Evolutionary conservation across 2,797 vertebrate genomes (phyloP).

Genomic region (Phalanger gymnotis): DNA sequence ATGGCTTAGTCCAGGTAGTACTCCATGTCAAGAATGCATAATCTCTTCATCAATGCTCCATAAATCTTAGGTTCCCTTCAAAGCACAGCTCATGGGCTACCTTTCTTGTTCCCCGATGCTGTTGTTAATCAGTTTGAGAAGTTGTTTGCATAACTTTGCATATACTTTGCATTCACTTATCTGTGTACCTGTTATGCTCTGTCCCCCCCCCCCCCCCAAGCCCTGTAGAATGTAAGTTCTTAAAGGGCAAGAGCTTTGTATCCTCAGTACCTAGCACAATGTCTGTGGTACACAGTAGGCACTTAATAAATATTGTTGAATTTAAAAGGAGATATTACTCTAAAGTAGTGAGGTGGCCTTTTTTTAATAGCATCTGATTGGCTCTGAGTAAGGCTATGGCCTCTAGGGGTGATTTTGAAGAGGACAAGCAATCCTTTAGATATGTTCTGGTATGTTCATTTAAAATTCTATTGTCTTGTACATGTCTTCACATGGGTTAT

Average conservation of each 20-base stretch:
- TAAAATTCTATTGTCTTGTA: neutral
- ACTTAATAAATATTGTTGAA: neutral
- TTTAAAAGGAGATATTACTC: conserved; percentile 21
- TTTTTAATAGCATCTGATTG: conserved; percentile 1
- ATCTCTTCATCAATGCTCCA: neutral
- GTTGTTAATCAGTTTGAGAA: neutral
- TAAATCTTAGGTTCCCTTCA: neutral
- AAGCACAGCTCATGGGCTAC: neutral
- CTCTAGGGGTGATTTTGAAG: conserved; percentile 25
- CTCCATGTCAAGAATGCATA: neutral
- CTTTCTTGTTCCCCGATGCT: neutral
- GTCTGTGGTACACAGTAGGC: neutral
- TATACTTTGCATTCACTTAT: neutral
- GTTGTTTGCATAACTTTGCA: neutral
- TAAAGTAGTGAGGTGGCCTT: neutral
- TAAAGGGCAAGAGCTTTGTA: neutral
- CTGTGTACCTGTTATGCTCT: neutral
- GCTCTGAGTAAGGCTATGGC: neutral
- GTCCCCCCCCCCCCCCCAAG: too few species aligned
- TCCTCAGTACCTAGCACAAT: neutral
- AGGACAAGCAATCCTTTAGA: neutral
- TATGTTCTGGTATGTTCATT: neutral
- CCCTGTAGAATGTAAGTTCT: neutral
- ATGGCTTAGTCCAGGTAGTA: neutral
- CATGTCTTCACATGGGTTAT: neutral